Percentiles rank a stretch among this genome's conserved stretches.
Conservation (phyloP, 2,797 vertebrate genomes). For the Lycodopsis pacificus region DNA sequence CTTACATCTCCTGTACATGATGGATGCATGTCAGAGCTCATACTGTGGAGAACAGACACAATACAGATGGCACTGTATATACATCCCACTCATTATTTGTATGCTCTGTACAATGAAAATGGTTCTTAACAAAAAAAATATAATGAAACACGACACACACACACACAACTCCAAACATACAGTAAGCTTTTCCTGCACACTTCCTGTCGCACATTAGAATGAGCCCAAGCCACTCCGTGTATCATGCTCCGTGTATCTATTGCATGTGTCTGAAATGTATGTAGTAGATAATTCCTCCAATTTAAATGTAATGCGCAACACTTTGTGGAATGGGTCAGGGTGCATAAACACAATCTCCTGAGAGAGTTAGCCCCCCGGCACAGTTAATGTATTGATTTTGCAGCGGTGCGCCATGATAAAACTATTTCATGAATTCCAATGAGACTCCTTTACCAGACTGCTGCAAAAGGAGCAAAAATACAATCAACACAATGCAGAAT, state of each 20-base stretch:
- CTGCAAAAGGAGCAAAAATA: conserved; percentile 66
- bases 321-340: conserved; percentile 75
- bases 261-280: conserved; percentile 57
- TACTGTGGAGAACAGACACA: conserved; percentile 4
- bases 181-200: background rate
- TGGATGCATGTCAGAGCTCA: conserved; percentile 33
- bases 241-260: conserved; percentile 37
- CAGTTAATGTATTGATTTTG: conserved; percentile 80
- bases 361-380: conserved; percentile 60
- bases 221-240: conserved; percentile 15
- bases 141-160: background rate
- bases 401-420: conserved; percentile 71
- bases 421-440: conserved; percentile 84
- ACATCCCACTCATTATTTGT: conserved; percentile 18
- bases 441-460: conserved; percentile 70
- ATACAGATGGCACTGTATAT: conserved; percentile 1
- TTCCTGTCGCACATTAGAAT: conserved; percentile 1
- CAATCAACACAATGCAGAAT: conserved; percentile 69
- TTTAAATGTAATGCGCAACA: conserved; percentile 74
- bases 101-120: background rate
- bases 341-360: conserved; percentile 78
- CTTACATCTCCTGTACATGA: conserved; percentile 36
- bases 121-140: background rate
- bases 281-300: conserved; percentile 69
- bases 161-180: background rate